Percentiles rank a stretch among this genome's conserved stretches.
Conservation (phyloP, 2,113 vertebrate species). For the Scomber scombrus region DNA sequence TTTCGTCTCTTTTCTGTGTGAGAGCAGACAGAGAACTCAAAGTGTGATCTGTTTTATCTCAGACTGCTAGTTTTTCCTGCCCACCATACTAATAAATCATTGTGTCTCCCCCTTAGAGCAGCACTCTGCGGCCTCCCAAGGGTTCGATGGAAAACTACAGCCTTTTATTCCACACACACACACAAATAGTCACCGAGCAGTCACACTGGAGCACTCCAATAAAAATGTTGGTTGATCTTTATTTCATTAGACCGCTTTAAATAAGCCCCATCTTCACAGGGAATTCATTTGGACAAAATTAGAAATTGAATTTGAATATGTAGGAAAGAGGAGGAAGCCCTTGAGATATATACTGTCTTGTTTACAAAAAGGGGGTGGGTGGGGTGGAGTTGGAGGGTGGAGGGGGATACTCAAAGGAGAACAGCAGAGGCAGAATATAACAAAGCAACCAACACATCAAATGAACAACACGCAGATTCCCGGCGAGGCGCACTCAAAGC, state of each 20-base stretch:
- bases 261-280: conserved; percentile 64
- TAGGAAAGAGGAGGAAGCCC: conserved; percentile 61
- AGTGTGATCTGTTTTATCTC: conserved; percentile 73
- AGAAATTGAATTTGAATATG: conserved; percentile 77
- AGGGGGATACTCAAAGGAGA: conserved; percentile 45
- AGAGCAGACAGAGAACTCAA: conserved; percentile 39
- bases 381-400: neutral
- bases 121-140: conserved; percentile 67
- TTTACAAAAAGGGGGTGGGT: conserved; percentile 58
- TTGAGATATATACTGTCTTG: conserved; percentile 60
- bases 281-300: conserved; percentile 74
- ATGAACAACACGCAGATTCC: conserved; percentile 54
- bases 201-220: conserved; percentile 55
- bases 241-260: conserved; percentile 72
- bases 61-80: conserved; percentile 60
- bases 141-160: conserved; percentile 75
- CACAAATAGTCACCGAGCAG: conserved; percentile 47
- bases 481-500: conserved; percentile 32
- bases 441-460: conserved; percentile 62
- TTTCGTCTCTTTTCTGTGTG: neutral
- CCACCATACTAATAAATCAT: conserved; percentile 71
- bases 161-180: conserved; percentile 46
- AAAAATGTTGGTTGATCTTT: conserved; percentile 71
- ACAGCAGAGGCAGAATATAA: conserved; percentile 55
- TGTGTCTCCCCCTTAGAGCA: conserved; percentile 65